Evolutionary conservation across 2,888 invertebrate genomes (phyloP).

Genomic region (Deladenus siricidicola): DNA sequence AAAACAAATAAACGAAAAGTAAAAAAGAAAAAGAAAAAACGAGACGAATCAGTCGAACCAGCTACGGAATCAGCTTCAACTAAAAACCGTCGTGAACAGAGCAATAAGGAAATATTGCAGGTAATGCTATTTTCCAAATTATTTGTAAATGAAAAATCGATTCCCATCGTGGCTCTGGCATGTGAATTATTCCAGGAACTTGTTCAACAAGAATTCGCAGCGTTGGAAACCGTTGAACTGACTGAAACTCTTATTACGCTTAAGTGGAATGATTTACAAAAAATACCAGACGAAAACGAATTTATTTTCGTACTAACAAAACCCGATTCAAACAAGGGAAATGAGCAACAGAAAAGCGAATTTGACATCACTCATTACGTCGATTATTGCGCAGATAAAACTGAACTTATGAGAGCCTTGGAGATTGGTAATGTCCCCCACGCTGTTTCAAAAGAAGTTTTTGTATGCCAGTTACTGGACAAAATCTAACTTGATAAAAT

Average conservation of each 20-base stretch:
- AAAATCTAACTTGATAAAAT: too few relatives aligned
- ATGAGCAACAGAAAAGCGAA: conserved; percentile 16
- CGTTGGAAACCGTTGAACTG: background rate
- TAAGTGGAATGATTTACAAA: conserved; percentile 6
- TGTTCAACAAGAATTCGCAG: conserved; percentile 7
- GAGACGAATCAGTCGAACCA: conserved; percentile 6
- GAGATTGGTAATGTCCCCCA: background rate
- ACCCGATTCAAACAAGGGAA: conserved; percentile 1
- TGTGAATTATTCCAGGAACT: conserved; percentile 5
- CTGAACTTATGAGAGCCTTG: background rate
- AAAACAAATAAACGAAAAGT: conserved; percentile 7
- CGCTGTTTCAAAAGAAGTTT: too few relatives aligned
- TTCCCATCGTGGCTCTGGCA: background rate
- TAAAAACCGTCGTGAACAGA: background rate
- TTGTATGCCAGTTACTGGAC: too few relatives aligned
- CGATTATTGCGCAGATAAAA: conserved; percentile 18
- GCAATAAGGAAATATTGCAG: conserved; percentile 1
- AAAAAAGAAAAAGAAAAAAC: conserved; percentile 10
- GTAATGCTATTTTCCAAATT: background rate
- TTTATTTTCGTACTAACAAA: conserved; percentile 24
- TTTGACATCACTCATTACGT: conserved; percentile 21
- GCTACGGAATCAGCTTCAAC: background rate
- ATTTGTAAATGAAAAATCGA: background rate
- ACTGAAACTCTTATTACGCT: conserved; percentile 7
- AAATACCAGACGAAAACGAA: conserved; percentile 18